phyloP scores from a whole-genome alignment of 2,797 vertebrate genomes.

The Labroides dimidiatus region DNA sequence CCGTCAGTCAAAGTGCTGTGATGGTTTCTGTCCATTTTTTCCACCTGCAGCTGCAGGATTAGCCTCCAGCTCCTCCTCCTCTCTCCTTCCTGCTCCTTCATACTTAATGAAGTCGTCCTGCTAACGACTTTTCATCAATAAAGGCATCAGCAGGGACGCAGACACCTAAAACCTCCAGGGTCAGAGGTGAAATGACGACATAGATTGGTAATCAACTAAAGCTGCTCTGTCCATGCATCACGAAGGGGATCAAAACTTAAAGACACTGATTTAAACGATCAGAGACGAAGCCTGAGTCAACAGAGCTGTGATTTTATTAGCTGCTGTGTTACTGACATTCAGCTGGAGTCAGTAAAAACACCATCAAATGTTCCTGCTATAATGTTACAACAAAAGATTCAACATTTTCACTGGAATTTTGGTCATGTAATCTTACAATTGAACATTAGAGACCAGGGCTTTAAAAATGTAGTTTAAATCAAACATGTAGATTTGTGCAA shows the following conservation, averaged over 20 bases:
- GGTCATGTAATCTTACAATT: too few relatives aligned
- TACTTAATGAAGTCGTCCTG: conserved; percentile 44
- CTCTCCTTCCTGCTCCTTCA: conserved; percentile 11
- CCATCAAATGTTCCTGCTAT: too few relatives aligned
- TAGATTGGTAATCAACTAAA: conserved; percentile 52
- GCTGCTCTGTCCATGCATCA: conserved; percentile 7
- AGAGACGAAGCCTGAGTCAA: neutral
- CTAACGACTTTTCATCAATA: conserved; percentile 72
- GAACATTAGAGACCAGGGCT: too few relatives aligned
- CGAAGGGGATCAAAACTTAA: conserved; percentile 10
- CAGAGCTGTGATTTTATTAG: too few relatives aligned
- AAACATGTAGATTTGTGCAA: too few relatives aligned
- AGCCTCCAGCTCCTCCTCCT: conserved; percentile 12
- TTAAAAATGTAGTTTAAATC: too few relatives aligned
- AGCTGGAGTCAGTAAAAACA: too few relatives aligned
- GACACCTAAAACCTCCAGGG: conserved; percentile 52
- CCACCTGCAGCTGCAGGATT: conserved; percentile 38
- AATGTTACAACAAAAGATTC: too few relatives aligned
- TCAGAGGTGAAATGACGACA: conserved; percentile 57
- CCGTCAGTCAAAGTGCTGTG: conserved; percentile 28
- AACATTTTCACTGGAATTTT: too few relatives aligned
- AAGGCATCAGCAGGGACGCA: conserved; percentile 28
- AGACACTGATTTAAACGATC: neutral
- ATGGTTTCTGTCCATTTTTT: conserved; percentile 14
- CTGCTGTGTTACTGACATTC: too few relatives aligned